These are phyloP conservation scores for Hyppa rectilinea DNA, from an alignment of 2,888 invertebrate species.

Conservation along the genomic window DNA sequence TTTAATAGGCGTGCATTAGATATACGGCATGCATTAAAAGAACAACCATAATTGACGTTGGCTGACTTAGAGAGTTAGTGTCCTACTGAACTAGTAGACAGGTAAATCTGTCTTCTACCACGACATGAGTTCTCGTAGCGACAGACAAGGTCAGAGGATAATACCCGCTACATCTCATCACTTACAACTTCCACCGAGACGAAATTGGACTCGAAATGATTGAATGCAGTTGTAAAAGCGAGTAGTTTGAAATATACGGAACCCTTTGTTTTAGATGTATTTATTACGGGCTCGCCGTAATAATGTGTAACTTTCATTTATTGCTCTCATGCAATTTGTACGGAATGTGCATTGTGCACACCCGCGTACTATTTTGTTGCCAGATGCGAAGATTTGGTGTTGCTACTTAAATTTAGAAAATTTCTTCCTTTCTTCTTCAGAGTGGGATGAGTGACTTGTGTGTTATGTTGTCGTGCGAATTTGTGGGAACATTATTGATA, in stretches of 20 bases:
- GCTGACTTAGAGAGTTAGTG: not conserved
- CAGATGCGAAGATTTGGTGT: conserved; percentile 50
- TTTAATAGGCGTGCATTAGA: too few species aligned
- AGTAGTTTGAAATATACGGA: conserved; percentile 81
- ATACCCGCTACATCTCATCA: conserved; percentile 65
- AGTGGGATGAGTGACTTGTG: conserved; percentile 42
- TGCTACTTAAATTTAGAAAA: conserved; percentile 47
- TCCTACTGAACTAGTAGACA: not conserved
- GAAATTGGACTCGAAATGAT: conserved; percentile 89
- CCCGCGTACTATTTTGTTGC: conserved; percentile 23
- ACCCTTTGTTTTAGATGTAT: conserved; percentile 79
- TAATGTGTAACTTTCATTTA: conserved; percentile 70
- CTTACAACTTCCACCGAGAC: conserved; percentile 70
- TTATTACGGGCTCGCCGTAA: conserved; percentile 69
- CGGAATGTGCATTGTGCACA: conserved; percentile 46
- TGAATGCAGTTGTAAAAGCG: conserved; percentile 88
- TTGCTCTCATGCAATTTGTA: conserved; percentile 62
- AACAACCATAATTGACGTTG: not conserved
- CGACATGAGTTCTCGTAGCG: not conserved
- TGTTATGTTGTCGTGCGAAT: conserved; percentile 29
- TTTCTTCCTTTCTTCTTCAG: conserved; percentile 33
- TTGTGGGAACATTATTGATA: conserved; percentile 19
- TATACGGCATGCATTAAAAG: not conserved
- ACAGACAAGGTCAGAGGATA: not conserved
- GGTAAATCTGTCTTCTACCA: not conserved